Evolutionary conservation across 1,140 invertebrate genomes (phyloP).

Genomic region (Rhopalosiphum padi): DNA sequence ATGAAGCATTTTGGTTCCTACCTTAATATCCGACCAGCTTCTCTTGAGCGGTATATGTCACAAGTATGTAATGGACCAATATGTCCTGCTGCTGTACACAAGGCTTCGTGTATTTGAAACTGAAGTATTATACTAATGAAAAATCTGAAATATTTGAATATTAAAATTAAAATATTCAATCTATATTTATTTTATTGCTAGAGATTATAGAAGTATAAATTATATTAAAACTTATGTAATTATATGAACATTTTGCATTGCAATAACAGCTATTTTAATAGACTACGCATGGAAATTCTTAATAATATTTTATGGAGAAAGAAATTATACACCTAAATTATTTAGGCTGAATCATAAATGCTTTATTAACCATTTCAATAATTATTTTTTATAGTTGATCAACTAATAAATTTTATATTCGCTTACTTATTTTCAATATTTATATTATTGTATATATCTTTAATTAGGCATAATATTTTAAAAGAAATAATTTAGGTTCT

Average conservation of each 20-base stretch:
- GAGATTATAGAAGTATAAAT: not conserved
- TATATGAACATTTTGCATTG: not conserved
- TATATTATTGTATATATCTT: too few relatives aligned
- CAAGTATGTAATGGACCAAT: slow-evolving; percentile 79
- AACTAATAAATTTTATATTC: too few relatives aligned
- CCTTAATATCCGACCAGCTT: slow-evolving; percentile 75
- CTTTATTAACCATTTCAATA: too few relatives aligned
- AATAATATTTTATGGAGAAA: too few relatives aligned
- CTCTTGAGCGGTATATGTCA: slow-evolving; percentile 79
- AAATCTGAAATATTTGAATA: slow-evolving; percentile 69
- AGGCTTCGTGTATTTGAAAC: slow-evolving; percentile 84
- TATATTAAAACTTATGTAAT: not conserved
- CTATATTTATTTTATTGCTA: not conserved
- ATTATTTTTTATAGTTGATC: too few relatives aligned
- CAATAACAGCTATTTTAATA: not conserved
- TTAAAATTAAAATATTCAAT: not conserved
- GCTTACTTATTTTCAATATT: too few relatives aligned
- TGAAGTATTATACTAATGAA: slow-evolving; percentile 84
- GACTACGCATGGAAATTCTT: not conserved
- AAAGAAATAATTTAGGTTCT: too few relatives aligned
- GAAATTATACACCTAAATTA: too few relatives aligned
- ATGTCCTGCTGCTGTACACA: slow-evolving; percentile 78
- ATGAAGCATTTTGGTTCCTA: slow-evolving; percentile 64
- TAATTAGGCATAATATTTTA: too few relatives aligned
- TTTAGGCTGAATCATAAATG: too few relatives aligned